phyloP scores from a whole-genome alignment of 2,888 invertebrate genomes.

The Thecocarcelia acutangulata region DNA sequence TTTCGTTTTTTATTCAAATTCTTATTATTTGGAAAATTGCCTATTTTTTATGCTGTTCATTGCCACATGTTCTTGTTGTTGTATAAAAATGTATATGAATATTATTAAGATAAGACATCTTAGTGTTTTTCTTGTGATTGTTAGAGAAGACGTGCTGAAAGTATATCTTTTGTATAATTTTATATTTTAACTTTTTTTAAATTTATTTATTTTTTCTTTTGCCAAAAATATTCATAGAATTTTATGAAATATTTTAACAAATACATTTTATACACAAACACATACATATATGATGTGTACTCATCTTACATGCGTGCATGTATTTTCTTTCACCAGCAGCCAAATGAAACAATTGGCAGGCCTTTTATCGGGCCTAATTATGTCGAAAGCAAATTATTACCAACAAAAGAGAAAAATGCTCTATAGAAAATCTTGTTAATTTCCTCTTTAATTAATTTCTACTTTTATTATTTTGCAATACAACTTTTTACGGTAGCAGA shows the following conservation, averaged over 20 bases:
- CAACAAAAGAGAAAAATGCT: too few species aligned
- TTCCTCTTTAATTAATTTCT: too few species aligned
- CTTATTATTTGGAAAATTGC: constrained; percentile 64
- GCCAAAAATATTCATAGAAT: constrained; percentile 43
- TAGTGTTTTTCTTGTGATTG: constrained; percentile 23
- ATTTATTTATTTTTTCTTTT: constrained; percentile 21
- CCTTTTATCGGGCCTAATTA: too few species aligned
- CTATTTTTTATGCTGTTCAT: constrained; percentile 49
- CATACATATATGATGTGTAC: constrained; percentile 7
- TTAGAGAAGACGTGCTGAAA: constrained; percentile 63
- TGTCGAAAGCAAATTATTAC: too few species aligned
- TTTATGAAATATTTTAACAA: constrained; percentile 37
- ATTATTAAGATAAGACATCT: constrained; percentile 68
- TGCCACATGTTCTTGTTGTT: constrained; percentile 56
- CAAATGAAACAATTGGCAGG: background rate
- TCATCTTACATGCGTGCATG: background rate
- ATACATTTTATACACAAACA: constrained; percentile 48
- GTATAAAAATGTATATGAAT: constrained; percentile 58
- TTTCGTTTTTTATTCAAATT: constrained; percentile 10
- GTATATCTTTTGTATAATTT: constrained; percentile 60
- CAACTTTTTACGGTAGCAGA: too few species aligned
- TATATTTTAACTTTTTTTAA: constrained; percentile 27
- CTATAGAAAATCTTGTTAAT: too few species aligned
- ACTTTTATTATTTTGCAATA: too few species aligned
- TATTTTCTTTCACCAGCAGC: background rate